Evolutionary conservation across 2,113 vertebrate species (phyloP), one percentile per base, ranked within the genome.

Genomic region (Scopus umbretta): DNA sequence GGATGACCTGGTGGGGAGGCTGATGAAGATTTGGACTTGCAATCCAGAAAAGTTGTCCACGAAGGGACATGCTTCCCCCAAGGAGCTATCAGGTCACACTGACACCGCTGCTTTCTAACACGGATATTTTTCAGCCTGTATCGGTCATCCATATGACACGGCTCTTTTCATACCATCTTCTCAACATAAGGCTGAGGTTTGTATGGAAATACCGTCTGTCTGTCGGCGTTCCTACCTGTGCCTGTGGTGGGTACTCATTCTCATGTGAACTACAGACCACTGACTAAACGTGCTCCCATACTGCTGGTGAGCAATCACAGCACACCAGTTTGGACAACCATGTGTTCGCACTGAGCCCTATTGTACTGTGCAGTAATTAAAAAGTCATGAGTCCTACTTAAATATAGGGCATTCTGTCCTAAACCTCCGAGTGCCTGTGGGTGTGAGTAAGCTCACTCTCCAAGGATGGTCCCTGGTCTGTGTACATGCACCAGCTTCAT

Each of bases 361-460:
- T 88, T 94, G 74, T 75, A 75, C 75, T 80, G 43, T 81, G 82
- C 90, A 82, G 79, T 92, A 94, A 96, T 95, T 95, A 95, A 96
- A 87, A 94, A 94, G 92, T 81, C 96, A 90, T 86, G 58, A 94
- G 87, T 97, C 80, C 89, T 93, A 45, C 93, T 96, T 95, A 93
- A 96, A 97, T 96, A 91, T 74, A 93, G 94, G 82, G 90, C 95
- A 85, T 94, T 89, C 65, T 94, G 81, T 88, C 88, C 94, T 94
- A 80, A 95, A 84, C 92, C 61, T 92, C 85, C 0, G 1, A 79
- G 83, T 63, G 86, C 92, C 94, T 34, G 75, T 88, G 88, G 92
- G 76, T 84, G 86, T 75, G 80, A 91, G 73, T 53, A 90, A 90
- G 72, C 73, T 91, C 56, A 19, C 56, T 86, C 67, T 88, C 84